Evolutionary conservation across 2,113 vertebrate genomes (phyloP), one percentile per base, ranked within the genome.

Genomic region (Heliornis fulica): DNA sequence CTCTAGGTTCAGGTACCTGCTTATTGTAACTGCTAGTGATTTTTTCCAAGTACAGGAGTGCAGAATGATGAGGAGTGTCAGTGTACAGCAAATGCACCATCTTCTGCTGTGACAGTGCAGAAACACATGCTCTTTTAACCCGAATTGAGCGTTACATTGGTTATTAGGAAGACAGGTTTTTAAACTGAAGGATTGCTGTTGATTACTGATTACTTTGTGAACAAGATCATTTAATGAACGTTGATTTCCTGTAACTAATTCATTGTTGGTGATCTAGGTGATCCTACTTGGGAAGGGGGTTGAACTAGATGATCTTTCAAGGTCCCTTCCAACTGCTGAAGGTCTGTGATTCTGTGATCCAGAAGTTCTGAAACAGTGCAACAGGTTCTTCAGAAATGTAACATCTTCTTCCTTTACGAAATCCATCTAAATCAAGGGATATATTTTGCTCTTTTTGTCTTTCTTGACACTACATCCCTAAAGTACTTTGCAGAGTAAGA

Each of bases 221-320:
- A 91, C 25, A 68, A 72, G 40, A 69, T 26, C 72, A 38, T 61
- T 76, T 93, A 76, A 91, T 89, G 53, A 89, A 68, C 25, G 79
- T 56, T 79, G 82, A 84, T 94, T 89, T 93, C 81, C 72, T 84
- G n/a, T 60, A 91, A 68, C 87, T 93, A 85, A 91, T 87, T 92
- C 13, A 43, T 75, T 87, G 31, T 61, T 84, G 64, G 70, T 20
- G 61, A n/a, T n/a, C n/a, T n/a, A n/a, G n/a, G n/a, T n/a, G n/a
- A n/a, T n/a, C n/a, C n/a, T n/a, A n/a, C n/a, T n/a, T n/a, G n/a
- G n/a, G n/a, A n/a, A n/a, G n/a, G n/a, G n/a, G n/a, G n/a, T n/a
- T n/a, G n/a, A n/a, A n/a, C n/a, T n/a, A n/a, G n/a, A n/a, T n/a
- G n/a, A n/a, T n/a, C n/a, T n/a, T n/a, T n/a, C n/a, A n/a, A n/a